These are phyloP conservation scores for Pyrrhosoma nymphula DNA, from an alignment of 2,888 invertebrate genomes.

Conservation along the genomic window DNA sequence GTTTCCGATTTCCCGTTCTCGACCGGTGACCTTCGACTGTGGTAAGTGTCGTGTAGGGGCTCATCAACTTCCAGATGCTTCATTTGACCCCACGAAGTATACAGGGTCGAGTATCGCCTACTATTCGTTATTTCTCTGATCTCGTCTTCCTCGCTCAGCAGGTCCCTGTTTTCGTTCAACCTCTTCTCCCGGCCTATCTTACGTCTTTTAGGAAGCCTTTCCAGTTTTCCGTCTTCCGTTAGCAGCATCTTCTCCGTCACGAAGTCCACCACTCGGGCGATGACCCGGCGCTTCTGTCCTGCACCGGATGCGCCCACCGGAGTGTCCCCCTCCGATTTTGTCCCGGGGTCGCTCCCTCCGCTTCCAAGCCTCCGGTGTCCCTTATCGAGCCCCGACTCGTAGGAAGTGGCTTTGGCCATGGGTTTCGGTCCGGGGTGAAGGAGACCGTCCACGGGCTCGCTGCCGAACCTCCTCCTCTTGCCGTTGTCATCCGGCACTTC, in stretches of 20 bases:
- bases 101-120: background rate
- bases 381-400: conserved; percentile 14
- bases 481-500: conserved; percentile 67
- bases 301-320: conserved; percentile 69
- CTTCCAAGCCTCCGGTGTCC: background rate
- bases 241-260: conserved; percentile 81
- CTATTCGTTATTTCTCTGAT: background rate
- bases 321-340: conserved; percentile 68
- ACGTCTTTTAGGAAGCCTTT: conserved; percentile 78
- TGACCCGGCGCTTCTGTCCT: conserved; percentile 77
- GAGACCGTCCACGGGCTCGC: background rate
- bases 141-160: background rate
- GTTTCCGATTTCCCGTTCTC: background rate
- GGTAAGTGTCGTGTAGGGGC: background rate
- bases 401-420: background rate
- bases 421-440: background rate
- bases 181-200: conserved; percentile 71
- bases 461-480: background rate
- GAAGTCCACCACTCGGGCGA: conserved; percentile 80
- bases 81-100: background rate
- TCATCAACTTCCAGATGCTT: background rate
- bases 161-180: conserved; percentile 69
- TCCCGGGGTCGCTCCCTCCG: conserved; percentile 46
- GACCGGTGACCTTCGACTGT: background rate
- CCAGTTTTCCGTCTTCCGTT: conserved; percentile 79